A percentile compares a stretch with the other conserved stretches of the same genome.
These are phyloP conservation scores for Mizuhopecten yessoensis DNA, from an alignment of 1,140 invertebrate species.

Conservation along the genomic window DNA sequence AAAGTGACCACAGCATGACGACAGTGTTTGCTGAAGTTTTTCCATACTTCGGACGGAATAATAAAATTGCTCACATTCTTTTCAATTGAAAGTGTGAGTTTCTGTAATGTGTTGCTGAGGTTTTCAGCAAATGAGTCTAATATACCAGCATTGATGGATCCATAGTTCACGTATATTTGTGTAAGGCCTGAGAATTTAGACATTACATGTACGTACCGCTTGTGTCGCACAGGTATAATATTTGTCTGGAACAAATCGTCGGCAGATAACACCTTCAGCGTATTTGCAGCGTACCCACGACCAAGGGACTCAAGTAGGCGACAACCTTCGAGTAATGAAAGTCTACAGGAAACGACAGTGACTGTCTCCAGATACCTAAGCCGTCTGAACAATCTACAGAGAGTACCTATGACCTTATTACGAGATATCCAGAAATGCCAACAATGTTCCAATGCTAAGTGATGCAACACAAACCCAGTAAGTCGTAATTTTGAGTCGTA, in stretches of 20 bases:
- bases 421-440: constrained; percentile 66
- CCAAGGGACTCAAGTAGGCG: constrained; percentile 65
- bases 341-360: constrained; percentile 59
- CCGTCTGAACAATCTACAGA: constrained; percentile 66
- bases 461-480: constrained; percentile 51
- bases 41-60: constrained; percentile 61
- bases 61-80: constrained; percentile 54
- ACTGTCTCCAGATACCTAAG: constrained; percentile 55
- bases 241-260: constrained; percentile 68
- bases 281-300: constrained; percentile 53
- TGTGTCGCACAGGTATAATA: constrained; percentile 56
- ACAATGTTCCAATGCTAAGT: constrained; percentile 62
- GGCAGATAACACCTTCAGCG: constrained; percentile 58
- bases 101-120: constrained; percentile 49
- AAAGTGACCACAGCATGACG: constrained; percentile 52
- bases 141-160: constrained; percentile 61
- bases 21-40: constrained; percentile 54
- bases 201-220: constrained; percentile 58
- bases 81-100: constrained; percentile 64
- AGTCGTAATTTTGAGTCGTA: constrained; percentile 53
- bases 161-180: constrained; percentile 65
- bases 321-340: constrained; percentile 66
- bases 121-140: constrained; percentile 57
- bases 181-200: constrained; percentile 58
- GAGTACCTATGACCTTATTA: constrained; percentile 57